Evolutionary conservation across 1,140 invertebrate genomes (phyloP).

Genomic region (Drosophila parvula): DNA sequence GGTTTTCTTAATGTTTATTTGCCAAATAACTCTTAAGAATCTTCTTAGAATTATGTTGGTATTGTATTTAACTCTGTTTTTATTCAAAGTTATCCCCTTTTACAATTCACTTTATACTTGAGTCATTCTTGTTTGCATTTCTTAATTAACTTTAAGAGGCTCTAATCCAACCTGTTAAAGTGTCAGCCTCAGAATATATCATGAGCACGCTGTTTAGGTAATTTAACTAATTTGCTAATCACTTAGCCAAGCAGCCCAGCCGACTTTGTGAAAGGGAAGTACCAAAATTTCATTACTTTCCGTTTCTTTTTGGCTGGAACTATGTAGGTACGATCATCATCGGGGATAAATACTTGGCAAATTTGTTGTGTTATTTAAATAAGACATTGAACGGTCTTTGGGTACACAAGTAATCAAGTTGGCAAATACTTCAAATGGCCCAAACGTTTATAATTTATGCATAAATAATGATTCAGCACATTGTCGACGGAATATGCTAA

Average conservation of each 20-base stretch:
- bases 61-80: too few relatives aligned
- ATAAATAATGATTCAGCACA: slow-evolving; percentile 42
- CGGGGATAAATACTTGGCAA: not conserved
- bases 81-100: too few relatives aligned
- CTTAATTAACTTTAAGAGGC: not conserved
- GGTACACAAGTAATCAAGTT: slow-evolving; percentile 13
- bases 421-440: slow-evolving; percentile 10
- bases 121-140: not conserved
- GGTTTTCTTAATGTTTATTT: not conserved
- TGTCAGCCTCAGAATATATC: not conserved
- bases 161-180: not conserved
- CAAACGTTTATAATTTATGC: slow-evolving; percentile 22
- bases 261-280: not conserved
- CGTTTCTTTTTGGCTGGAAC: slow-evolving; percentile 11
- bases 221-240: not conserved
- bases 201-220: not conserved
- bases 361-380: slow-evolving; percentile 13
- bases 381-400: slow-evolving; percentile 1
- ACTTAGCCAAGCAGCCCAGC: not conserved
- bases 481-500: slow-evolving; percentile 28
- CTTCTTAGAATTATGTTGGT: too few relatives aligned
- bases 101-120: not conserved
- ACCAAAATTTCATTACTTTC: slow-evolving; percentile 9
- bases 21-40: too few relatives aligned
- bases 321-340: slow-evolving; percentile 13